Evolutionary conservation across 2,888 invertebrate species (phyloP).

Genomic region (Amiota mariae): DNA sequence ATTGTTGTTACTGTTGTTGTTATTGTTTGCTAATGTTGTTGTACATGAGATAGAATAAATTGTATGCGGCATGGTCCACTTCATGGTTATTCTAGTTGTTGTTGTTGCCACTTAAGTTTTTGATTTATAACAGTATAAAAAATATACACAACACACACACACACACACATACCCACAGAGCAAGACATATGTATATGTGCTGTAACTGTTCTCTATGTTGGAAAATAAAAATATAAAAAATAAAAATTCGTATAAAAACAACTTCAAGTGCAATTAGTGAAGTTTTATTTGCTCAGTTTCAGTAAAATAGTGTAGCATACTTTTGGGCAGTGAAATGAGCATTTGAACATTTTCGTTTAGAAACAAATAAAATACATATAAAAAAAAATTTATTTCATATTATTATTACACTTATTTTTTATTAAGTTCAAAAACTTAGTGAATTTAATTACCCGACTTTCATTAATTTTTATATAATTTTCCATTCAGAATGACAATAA

Average conservation of each 20-base stretch:
- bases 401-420: not conserved
- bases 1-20: not conserved
- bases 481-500: not conserved
- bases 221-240: constrained; percentile 4
- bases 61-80: constrained; percentile 16
- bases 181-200: not conserved
- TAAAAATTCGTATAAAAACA: not conserved
- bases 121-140: constrained; percentile 30
- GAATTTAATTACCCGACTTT: constrained; percentile 59
- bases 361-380: not conserved
- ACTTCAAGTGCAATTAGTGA: constrained; percentile 16
- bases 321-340: not conserved
- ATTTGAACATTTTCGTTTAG: not conserved
- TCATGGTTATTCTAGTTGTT: constrained; percentile 19
- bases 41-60: constrained; percentile 21
- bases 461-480: too few relatives aligned
- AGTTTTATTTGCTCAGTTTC: constrained; percentile 6
- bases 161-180: too few relatives aligned
- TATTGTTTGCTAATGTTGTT: not conserved
- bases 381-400: not conserved
- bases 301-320: not conserved
- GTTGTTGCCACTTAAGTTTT: constrained; percentile 32
- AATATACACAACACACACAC: constrained; percentile 6
- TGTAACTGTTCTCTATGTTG: not conserved
- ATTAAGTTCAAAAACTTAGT: too few relatives aligned